A percentile compares a stretch with the other conserved stretches of the same genome.
These are phyloP conservation scores for Urocitellus parryii DNA, from an alignment of 2,113 vertebrate species.

Conservation along the genomic window DNA sequence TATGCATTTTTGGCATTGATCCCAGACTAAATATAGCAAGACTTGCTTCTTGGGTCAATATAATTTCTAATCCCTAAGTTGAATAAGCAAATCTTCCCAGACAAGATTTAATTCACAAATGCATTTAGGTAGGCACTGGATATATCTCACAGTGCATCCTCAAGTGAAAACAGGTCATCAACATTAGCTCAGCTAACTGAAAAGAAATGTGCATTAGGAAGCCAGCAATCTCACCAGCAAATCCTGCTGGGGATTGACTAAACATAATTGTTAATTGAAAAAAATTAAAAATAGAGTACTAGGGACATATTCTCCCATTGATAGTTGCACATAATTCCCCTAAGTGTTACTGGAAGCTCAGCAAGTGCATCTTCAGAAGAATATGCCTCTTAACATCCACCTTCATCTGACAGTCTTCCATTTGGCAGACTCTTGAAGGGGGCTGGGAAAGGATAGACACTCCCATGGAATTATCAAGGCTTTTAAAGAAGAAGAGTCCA, in stretches of 20 bases:
- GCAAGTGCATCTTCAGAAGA: conserved; percentile 50
- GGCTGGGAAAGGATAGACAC: neutral
- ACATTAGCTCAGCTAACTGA: conserved; percentile 68
- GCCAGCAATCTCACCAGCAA: conserved; percentile 64
- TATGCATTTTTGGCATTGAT: conserved; percentile 60
- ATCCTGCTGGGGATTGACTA: conserved; percentile 76
- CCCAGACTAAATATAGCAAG: conserved; percentile 76
- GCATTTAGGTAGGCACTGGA: conserved; percentile 73
- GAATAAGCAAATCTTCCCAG: conserved; percentile 69
- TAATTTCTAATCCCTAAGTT: conserved; percentile 76
- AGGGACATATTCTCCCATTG: conserved; percentile 60
- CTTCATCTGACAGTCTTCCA: conserved; percentile 40
- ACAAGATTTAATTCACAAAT: conserved; percentile 77
- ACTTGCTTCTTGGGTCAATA: conserved; percentile 68
- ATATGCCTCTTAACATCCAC: conserved; percentile 48
- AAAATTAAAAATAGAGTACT: conserved; percentile 74
- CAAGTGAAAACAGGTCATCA: conserved; percentile 66
- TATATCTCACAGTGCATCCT: conserved; percentile 46
- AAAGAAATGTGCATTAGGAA: conserved; percentile 74
- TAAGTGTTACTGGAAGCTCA: conserved; percentile 80
- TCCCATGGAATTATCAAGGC: conserved; percentile 17
- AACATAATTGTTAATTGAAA: conserved; percentile 76
- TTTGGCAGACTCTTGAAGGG: conserved; percentile 11
- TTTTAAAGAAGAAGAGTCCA: conserved; percentile 9
- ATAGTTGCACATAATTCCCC: conserved; percentile 71